Evolutionary conservation across 1,140 invertebrate species (phyloP), one percentile per base, ranked within the genome.

Genomic region (Drosophila subobscura): DNA sequence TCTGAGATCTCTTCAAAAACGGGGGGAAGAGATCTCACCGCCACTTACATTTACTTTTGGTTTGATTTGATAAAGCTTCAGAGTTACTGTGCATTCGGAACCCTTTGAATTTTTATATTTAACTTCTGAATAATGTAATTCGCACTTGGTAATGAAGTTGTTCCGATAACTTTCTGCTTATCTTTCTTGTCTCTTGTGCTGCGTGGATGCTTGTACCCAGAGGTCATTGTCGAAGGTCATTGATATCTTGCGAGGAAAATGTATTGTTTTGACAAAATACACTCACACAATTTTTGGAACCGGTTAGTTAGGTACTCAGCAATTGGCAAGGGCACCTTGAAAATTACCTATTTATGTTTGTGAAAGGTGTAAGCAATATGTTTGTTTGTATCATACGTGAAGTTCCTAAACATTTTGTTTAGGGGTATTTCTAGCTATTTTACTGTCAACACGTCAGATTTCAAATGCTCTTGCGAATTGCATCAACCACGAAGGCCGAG

Each of bases 241-340:
- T 86, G 67, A 55, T 75, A 66, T 77, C 61, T 79, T 47, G 27
- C 65, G 53, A 77, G 25, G 12, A 60, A 44, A 83, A 56, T 47
- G 54, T 72, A 57, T 59, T 72, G 41, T 42, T 29, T 68, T 14
- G 55, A 37, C 29, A 14, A 72, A 57, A 57, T 73, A 51, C 47
- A 64, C 51, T 76, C 54, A 54, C 68, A 73, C 60, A 50, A 73
- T 55, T 79, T 84, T 86, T 52, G 56, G 72, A 85, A 85, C 80
- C 77, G 77, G 80, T 80, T 85, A 66, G 66, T 51, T 52, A 52
- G 25, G 44, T 3, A 25, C 8, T 25, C 60, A 72, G 54, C 42
- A 56, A 56, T 65, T 74, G 63, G 56, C 80, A 84, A 85, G 81
- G 80, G 80, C 80, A 85, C 80, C 80, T 85, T 85, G 80, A 76